A percentile compares a stretch with the other conserved stretches of the same genome.
Evolutionary conservation across 2,888 invertebrate genomes (phyloP).

Genomic region (Heliconius ismenius): DNA sequence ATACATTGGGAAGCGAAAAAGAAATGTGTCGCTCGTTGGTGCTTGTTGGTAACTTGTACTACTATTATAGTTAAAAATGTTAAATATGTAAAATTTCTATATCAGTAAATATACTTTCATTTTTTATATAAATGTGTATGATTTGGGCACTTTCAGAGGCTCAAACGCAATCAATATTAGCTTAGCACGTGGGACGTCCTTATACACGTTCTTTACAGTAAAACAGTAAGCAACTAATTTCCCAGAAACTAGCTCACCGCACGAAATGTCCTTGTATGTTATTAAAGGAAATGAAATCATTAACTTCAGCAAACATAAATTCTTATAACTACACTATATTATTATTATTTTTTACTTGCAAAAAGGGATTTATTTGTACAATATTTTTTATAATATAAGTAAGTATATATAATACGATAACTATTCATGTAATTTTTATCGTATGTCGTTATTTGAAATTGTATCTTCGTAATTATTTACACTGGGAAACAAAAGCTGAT

Average conservation of each 20-base stretch:
- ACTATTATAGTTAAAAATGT: too few species aligned
- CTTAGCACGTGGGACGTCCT: slow-evolving; percentile 3
- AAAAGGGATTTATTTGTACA: not conserved
- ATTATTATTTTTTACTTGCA: not conserved
- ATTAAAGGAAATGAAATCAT: slow-evolving; percentile 48
- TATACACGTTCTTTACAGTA: slow-evolving; percentile 7
- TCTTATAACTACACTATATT: slow-evolving; percentile 22
- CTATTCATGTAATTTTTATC: too few species aligned
- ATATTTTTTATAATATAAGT: not conserved
- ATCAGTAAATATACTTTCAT: not conserved
- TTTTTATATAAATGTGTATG: too few species aligned
- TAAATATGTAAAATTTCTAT: too few species aligned
- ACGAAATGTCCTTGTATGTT: slow-evolving; percentile 43
- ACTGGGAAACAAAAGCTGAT: too few species aligned
- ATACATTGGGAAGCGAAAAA: too few species aligned
- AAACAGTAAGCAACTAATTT: slow-evolving; percentile 30
- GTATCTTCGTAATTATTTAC: too few species aligned
- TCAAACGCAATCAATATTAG: not conserved
- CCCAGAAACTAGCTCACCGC: slow-evolving; percentile 39
- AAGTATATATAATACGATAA: too few species aligned
- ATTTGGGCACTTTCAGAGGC: too few species aligned
- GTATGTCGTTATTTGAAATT: too few species aligned
- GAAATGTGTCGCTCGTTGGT: too few species aligned
- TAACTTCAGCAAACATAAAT: slow-evolving; percentile 44
- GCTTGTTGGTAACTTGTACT: too few species aligned